Base-by-base conservation (phyloP, 1,140 invertebrate genomes). In the Rhyzopertha dominica region DNA sequence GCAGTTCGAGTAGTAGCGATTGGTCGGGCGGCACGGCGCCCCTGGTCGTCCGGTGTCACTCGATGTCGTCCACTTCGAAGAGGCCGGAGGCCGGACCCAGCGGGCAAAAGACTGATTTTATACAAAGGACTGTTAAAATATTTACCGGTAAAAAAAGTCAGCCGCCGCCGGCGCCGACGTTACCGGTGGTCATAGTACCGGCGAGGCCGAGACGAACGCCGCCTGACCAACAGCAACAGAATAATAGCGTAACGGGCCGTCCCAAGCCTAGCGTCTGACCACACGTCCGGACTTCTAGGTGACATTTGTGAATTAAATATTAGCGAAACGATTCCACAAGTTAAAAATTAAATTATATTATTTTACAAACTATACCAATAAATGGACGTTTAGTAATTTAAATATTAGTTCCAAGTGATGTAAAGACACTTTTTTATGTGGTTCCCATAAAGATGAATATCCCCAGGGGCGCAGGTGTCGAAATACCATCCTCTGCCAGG, bases 111-210 rank as follows among this genome's bases (percentile, higher is more conserved):
- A 65, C 66, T 68, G 66, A 68, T 65, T 66, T 68, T 59, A 51
- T 66, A 59, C 64, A 66, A 63, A 61, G 63, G 47, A 66, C 64
- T 63, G 64, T 66, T 57, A 68, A 66, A 60, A 65, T 65, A 49
- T 65, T 67, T 44, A 67, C 63, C 19, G 60, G 58, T 38, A 65
- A 65, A 45, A 62, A 64, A 43, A 58, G 51, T 30, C 40, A 36
- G 12, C 42, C 44, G 13, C 38, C 46, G 9, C 26, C 37, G 3
- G 50, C 53, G 5, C 54, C 53, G 12, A 60, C 53, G 55, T 56
- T 60, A 44, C 60, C 62, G 12, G 61, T 60, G 30, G 59, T 66
- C n/a, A 56, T 65, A 25, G 62, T 64, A 12, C 58, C 63, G 36
- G 49, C 49, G 23, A 37, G 51, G 37, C 23, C 49, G 14, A 36